Percentiles rank a stretch among this genome's conserved stretches.
phyloP scores from a whole-genome alignment of 2,113 vertebrate species.

The Atherinomorus stipes region DNA sequence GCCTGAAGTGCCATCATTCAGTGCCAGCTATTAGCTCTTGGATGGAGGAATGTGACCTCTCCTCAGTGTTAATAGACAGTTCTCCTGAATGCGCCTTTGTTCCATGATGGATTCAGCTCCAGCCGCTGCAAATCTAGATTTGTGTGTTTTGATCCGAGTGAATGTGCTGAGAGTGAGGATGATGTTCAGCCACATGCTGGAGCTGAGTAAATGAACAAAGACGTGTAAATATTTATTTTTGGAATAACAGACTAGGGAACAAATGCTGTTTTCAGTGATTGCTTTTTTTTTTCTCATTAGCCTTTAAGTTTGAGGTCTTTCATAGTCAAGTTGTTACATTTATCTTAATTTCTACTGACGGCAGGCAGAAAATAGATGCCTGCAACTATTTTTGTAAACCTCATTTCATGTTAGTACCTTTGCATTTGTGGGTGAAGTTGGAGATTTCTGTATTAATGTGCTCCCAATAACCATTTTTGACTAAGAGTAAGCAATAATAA shows the following conservation, averaged over 20 bases:
- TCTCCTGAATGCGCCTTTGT: constrained; percentile 62
- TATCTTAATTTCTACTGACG: constrained; percentile 28
- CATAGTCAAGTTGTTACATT: constrained; percentile 40
- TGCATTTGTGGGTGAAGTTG: constrained; percentile 29
- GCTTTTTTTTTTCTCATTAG: constrained; percentile 39
- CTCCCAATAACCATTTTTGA: constrained; percentile 10
- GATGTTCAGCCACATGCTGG: constrained; percentile 21
- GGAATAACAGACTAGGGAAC: neutral
- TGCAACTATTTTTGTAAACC: constrained; percentile 22
- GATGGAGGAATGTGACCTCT: constrained; percentile 70
- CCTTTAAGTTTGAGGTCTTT: constrained; percentile 22
- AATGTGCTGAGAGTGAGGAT: constrained; percentile 10
- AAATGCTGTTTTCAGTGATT: constrained; percentile 8
- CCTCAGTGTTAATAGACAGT: constrained; percentile 65
- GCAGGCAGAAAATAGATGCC: constrained; percentile 26
- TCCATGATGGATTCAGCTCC: constrained; percentile 29
- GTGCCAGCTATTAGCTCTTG: constrained; percentile 50
- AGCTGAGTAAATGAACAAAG: constrained; percentile 45
- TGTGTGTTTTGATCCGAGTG: constrained; percentile 33
- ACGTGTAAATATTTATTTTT: constrained; percentile 38
- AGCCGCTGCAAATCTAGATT: constrained; percentile 45
- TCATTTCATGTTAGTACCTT: constrained; percentile 9
- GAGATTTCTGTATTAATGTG: constrained; percentile 2
- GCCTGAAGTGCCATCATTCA: constrained; percentile 16
- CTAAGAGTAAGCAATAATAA: neutral